Evolutionary conservation across 1,140 invertebrate species (phyloP).

Genomic region (Plectrocnemia conspersa): DNA sequence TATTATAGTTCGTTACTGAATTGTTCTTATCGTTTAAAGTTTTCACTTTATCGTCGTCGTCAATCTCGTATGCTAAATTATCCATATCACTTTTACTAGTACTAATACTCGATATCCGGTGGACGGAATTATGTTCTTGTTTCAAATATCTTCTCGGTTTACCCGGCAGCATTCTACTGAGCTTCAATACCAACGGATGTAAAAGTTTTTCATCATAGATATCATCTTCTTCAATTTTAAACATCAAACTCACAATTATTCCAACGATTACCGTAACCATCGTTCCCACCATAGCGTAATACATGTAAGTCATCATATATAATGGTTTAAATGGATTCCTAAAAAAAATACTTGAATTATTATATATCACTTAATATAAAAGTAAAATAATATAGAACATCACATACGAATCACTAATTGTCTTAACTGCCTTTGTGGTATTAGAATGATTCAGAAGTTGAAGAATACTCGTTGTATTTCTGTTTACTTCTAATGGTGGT

Average conservation of each 20-base stretch:
- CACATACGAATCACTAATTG: background rate
- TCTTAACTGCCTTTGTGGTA: conserved; percentile 4
- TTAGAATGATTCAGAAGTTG: conserved; percentile 26
- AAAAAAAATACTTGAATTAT: conserved; percentile 37
- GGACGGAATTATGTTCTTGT: background rate
- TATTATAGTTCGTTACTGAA: background rate
- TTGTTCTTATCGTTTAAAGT: background rate
- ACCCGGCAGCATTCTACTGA: conserved; percentile 55
- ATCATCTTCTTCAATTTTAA: conserved; percentile 55
- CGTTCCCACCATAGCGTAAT: conserved; percentile 67
- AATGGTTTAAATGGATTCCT: conserved; percentile 55
- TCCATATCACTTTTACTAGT: background rate
- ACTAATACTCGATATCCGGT: background rate
- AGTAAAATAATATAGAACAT: background rate
- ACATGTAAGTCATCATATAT: conserved; percentile 71
- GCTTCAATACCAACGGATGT: conserved; percentile 58
- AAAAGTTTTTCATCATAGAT: conserved; percentile 63
- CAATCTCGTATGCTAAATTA: background rate
- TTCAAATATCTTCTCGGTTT: conserved; percentile 39
- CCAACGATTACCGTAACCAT: conserved; percentile 61
- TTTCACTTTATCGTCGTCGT: background rate
- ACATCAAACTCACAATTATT: conserved; percentile 60
- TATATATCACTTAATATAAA: background rate
- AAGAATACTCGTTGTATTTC: conserved; percentile 26
- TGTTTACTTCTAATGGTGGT: conserved; percentile 29